These are phyloP conservation scores for Actinia tenebrosa DNA, from an alignment of 64 coral and sea anemone genomes.

Conservation along the genomic window DNA sequence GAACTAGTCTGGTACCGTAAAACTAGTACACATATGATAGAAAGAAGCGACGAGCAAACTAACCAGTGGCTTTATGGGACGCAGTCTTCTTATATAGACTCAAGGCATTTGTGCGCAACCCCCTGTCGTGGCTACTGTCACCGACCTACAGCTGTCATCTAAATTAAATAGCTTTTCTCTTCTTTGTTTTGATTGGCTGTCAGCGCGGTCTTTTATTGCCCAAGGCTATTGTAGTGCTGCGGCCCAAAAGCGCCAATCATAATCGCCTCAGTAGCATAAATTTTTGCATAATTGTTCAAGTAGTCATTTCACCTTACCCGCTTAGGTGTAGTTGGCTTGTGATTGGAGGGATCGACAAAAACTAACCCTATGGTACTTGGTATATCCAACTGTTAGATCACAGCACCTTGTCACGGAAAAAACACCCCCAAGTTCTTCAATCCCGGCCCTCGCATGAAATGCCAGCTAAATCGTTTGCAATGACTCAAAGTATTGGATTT, in stretches of 20 bases:
- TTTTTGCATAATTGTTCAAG: conserved; percentile 81
- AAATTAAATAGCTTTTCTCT: conserved; percentile 82
- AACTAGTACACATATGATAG: background rate
- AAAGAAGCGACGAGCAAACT: background rate
- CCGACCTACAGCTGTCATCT: conserved; percentile 74
- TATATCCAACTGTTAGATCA: conserved; percentile 70
- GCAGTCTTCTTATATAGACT: conserved; percentile 72
- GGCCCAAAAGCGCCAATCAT: conserved; percentile 52
- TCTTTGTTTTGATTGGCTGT: conserved; percentile 83
- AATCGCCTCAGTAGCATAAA: conserved; percentile 21
- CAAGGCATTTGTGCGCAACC: conserved; percentile 53
- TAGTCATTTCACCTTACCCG: conserved; percentile 53
- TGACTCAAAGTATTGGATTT: background rate
- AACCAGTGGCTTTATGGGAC: background rate
- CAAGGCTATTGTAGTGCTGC: conserved; percentile 60
- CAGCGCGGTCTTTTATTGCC: conserved; percentile 56
- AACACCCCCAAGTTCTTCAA: background rate
- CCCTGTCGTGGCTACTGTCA: conserved; percentile 77
- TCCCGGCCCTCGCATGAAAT: background rate
- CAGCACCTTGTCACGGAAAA: background rate
- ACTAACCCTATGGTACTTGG: conserved; percentile 23
- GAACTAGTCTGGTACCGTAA: background rate
- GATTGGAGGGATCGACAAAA: conserved; percentile 27
- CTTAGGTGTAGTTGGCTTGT: conserved; percentile 45
- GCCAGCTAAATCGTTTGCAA: background rate